phyloP scores from a whole-genome alignment of 2,888 invertebrate species.

The Miltochrista miniata region DNA sequence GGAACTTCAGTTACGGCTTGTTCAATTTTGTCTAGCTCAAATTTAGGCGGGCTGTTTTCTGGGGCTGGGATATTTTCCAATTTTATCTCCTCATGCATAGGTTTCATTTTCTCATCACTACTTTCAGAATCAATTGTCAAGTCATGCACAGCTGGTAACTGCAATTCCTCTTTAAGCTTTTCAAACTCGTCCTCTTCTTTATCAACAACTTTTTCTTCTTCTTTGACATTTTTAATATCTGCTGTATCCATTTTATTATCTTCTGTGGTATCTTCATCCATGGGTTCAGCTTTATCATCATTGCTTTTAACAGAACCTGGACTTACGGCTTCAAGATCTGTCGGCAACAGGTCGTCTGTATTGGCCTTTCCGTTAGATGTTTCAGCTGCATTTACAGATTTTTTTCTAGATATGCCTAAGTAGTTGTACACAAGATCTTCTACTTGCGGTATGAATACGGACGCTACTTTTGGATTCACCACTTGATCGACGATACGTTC shows the following conservation, averaged over 20 bases:
- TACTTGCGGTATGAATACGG: constrained; percentile 94
- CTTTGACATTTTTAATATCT: constrained; percentile 45
- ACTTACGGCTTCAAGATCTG: constrained; percentile 91
- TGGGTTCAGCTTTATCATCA: constrained; percentile 62
- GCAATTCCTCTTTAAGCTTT: constrained; percentile 10
- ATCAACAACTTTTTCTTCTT: constrained; percentile 40
- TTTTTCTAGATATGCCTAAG: constrained; percentile 90
- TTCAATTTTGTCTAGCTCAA: constrained; percentile 49
- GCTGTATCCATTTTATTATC: constrained; percentile 52
- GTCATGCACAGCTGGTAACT: constrained; percentile 74
- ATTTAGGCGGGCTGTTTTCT: constrained; percentile 75
- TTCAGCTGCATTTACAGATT: constrained; percentile 58
- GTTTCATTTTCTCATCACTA: constrained; percentile 61
- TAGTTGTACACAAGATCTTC: constrained; percentile 95
- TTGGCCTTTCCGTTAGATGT: constrained; percentile 56
- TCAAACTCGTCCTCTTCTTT: constrained; percentile 68
- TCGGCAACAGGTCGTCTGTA: constrained; percentile 85
- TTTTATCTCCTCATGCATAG: constrained; percentile 67
- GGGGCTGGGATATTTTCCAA: constrained; percentile 51
- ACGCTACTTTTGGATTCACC: constrained; percentile 95
- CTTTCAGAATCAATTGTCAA: constrained; percentile 55
- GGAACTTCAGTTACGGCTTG: constrained; percentile 53
- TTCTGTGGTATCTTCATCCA: constrained; percentile 51
- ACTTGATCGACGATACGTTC: constrained; percentile 98
- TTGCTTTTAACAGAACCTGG: constrained; percentile 89